These are phyloP conservation scores for Malurus elegans DNA, from an alignment of 2,113 vertebrate genomes.

Conservation along the genomic window DNA sequence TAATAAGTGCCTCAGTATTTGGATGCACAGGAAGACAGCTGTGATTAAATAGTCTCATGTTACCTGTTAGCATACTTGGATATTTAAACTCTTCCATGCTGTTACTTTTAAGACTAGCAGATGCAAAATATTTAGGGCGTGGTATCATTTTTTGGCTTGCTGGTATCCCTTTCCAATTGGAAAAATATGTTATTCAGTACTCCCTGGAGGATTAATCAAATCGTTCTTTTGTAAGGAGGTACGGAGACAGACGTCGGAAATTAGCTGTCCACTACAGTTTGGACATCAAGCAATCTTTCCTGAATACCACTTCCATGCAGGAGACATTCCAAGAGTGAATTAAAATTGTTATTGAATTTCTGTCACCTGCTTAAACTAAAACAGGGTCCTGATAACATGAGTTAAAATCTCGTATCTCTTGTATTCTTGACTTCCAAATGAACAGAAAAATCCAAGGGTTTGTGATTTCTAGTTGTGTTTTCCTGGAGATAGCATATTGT, in stretches of 20 bases:
- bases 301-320: conserved; percentile 18
- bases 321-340: conserved; percentile 36
- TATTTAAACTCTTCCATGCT: neutral
- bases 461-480: neutral
- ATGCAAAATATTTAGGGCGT: neutral
- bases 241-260: conserved; percentile 14
- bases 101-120: neutral
- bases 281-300: conserved; percentile 33
- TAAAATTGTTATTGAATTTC: conserved; percentile 63
- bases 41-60: neutral
- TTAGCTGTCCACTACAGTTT: conserved; percentile 36
- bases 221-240: neutral
- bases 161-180: neutral
- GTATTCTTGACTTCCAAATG: neutral
- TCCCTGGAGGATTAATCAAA: conserved; percentile 1
- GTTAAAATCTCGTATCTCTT: conserved; percentile 9
- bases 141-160: neutral
- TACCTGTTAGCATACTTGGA: neutral
- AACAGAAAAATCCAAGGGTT: neutral
- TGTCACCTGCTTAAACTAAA: conserved; percentile 42
- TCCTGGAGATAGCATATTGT: neutral
- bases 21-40: neutral
- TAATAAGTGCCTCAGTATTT: neutral
- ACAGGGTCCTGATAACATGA: neutral
- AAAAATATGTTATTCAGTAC: neutral